A percentile compares a stretch with the other conserved stretches of the same genome.
Evolutionary conservation across 2,888 invertebrate genomes (phyloP).

Genomic region (Aphidius colemani): DNA sequence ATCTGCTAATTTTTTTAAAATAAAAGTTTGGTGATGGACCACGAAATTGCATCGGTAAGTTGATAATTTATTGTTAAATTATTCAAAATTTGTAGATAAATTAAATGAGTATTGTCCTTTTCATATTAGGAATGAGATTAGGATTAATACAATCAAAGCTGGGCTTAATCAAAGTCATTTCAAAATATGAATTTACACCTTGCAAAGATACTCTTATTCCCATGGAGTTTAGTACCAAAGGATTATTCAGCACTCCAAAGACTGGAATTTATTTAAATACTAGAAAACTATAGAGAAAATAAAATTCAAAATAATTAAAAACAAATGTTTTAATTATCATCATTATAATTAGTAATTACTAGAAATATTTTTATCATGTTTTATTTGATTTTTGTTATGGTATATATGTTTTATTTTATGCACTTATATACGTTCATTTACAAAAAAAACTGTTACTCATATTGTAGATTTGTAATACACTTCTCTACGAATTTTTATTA

Average conservation of each 20-base stretch:
- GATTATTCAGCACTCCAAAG: constrained; percentile 32
- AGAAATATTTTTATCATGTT: background rate
- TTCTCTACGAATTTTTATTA: constrained; percentile 29
- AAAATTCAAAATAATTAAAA: constrained; percentile 30
- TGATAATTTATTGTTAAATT: background rate
- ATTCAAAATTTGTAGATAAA: background rate
- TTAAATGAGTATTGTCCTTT: background rate
- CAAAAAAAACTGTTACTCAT: constrained; percentile 48
- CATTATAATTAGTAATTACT: background rate
- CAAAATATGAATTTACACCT: constrained; percentile 42
- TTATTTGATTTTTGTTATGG: constrained; percentile 5
- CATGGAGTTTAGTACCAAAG: constrained; percentile 39
- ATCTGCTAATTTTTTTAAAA: constrained; percentile 39
- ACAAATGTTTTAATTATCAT: constrained; percentile 7
- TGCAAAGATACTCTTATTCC: constrained; percentile 43
- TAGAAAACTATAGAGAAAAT: constrained; percentile 7
- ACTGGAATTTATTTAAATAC: constrained; percentile 32
- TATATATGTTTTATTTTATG: constrained; percentile 49
- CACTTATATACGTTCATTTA: constrained; percentile 49
- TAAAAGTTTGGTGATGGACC: constrained; percentile 56
- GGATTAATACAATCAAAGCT: constrained; percentile 49
- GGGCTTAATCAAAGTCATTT: constrained; percentile 43
- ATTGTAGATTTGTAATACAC: constrained; percentile 35
- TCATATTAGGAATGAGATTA: constrained; percentile 44
- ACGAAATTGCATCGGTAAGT: constrained; percentile 51